phyloP scores from a whole-genome alignment of 2,797 vertebrate species.

The Echeneis naucrates region DNA sequence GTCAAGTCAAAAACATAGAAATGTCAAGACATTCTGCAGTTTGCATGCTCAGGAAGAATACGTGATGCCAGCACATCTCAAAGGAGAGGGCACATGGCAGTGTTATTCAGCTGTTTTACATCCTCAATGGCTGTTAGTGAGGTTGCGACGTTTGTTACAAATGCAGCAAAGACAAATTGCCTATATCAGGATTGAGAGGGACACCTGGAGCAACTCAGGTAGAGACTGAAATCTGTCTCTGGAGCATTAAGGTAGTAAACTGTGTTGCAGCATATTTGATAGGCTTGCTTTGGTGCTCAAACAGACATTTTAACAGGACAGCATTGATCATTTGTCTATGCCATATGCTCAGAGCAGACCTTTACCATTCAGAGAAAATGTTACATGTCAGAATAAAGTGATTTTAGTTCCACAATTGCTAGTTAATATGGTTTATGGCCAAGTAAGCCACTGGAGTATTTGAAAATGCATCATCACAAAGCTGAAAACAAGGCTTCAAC shows the following conservation, averaged over 20 bases:
- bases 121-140: constrained; percentile 19
- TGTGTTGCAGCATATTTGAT: constrained; percentile 49
- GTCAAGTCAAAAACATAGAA: constrained; percentile 46
- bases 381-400: neutral
- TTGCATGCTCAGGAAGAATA: constrained; percentile 52
- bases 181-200: constrained; percentile 32
- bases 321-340: neutral
- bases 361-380: neutral
- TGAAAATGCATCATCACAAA: neutral
- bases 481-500: neutral
- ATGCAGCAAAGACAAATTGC: constrained; percentile 19
- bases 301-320: constrained; percentile 41
- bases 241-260: constrained; percentile 26
- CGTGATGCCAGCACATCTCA: constrained; percentile 9
- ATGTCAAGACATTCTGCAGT: constrained; percentile 50
- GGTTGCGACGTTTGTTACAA: constrained; percentile 15
- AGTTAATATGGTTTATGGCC: neutral
- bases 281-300: constrained; percentile 59
- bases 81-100: constrained; percentile 25
- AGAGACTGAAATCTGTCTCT: constrained; percentile 17
- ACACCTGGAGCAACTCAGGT: neutral
- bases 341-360: constrained; percentile 8
- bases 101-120: neutral
- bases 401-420: neutral
- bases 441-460: neutral